Evolutionary conservation across 2,888 invertebrate genomes (phyloP), one percentile per base, ranked within the genome.

Genomic region (Orthonychiurus folsomi): DNA sequence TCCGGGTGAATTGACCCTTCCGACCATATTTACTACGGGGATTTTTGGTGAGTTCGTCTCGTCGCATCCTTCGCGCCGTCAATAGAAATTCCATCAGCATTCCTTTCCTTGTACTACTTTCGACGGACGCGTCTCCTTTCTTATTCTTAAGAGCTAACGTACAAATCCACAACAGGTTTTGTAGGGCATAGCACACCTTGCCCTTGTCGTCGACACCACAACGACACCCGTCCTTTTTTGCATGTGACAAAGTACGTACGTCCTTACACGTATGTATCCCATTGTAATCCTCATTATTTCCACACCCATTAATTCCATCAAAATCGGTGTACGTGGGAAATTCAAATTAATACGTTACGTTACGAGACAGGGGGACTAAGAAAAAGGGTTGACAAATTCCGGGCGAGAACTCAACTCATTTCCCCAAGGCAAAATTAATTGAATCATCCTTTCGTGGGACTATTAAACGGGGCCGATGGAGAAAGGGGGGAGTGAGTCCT

Each of bases 371-470:
- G 37, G 37, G 15, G 37, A 37, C 9, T n/a, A n/a, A n/a, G n/a
- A n/a, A 28, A 56, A 20, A 56, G 56, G 56, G 56, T 56, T 56
- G 56, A 56, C 56, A 56, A 27, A 56, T 24, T 24, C 25, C 25
- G 9, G 21, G 15, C 18, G 5, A 37, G 37, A 56, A 56, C 27
- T 5, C 20, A n/a, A 56, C 26, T 27, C 28, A 56, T 56, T 56
- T 56, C 56, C 56, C 56, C 26, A 28, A 56, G 56, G 56, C 56
- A 28, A 56, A 56, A 56, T 56, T 56, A 56, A 56, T 56, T 56
- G 56, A 56, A 56, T 56, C 56, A 56, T n/a, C n/a, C n/a, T 56
- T 56, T 55, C 56, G 5, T n/a, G 37, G n/a, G 3, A 28, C n/a
- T 56, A 56, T 56, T 56, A 56, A 56, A 56, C 26, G 56, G n/a